Conservation (phyloP, 2,888 invertebrate species). For the Pseudococcus longispinus region DNA sequence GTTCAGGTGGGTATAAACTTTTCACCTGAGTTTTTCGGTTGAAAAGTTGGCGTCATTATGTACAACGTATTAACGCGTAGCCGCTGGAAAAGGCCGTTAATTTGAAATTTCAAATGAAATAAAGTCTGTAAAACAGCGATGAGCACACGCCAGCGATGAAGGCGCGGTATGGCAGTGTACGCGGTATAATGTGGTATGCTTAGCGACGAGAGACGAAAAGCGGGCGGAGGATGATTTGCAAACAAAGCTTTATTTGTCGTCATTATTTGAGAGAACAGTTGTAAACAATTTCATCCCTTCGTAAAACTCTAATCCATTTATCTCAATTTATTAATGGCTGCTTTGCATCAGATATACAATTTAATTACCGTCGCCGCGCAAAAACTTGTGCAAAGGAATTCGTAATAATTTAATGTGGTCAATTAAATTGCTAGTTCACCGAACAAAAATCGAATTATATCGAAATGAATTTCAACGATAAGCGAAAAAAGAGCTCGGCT, state of each 20-base stretch:
- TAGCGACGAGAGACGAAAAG: not conserved
- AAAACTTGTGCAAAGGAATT: slow-evolving; percentile 19
- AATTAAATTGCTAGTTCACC: slow-evolving; percentile 33
- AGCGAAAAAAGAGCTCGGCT: not conserved
- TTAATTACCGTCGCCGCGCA: slow-evolving; percentile 19
- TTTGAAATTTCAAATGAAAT: not conserved
- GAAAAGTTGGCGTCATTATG: not conserved
- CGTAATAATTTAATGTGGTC: slow-evolving; percentile 18
- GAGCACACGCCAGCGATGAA: not conserved
- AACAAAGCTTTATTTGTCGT: slow-evolving; percentile 35
- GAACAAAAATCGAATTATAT: slow-evolving; percentile 29
- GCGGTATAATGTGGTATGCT: not conserved
- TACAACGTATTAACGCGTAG: not conserved
- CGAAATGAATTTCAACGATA: not conserved
- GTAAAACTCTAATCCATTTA: slow-evolving; percentile 38
- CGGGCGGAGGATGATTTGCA: not conserved
- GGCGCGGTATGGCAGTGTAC: not conserved
- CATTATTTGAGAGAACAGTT: slow-evolving; percentile 21
- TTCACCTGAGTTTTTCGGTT: not conserved
- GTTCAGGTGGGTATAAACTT: not conserved
- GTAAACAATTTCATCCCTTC: slow-evolving; percentile 38
- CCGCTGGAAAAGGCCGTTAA: not conserved
- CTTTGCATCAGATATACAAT: slow-evolving; percentile 24
- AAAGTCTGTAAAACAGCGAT: not conserved
- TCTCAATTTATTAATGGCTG: slow-evolving; percentile 37